A percentile compares a stretch with the other conserved stretches of the same genome.
Conservation (phyloP, 2,797 vertebrate species). For the Coluber constrictor region DNA sequence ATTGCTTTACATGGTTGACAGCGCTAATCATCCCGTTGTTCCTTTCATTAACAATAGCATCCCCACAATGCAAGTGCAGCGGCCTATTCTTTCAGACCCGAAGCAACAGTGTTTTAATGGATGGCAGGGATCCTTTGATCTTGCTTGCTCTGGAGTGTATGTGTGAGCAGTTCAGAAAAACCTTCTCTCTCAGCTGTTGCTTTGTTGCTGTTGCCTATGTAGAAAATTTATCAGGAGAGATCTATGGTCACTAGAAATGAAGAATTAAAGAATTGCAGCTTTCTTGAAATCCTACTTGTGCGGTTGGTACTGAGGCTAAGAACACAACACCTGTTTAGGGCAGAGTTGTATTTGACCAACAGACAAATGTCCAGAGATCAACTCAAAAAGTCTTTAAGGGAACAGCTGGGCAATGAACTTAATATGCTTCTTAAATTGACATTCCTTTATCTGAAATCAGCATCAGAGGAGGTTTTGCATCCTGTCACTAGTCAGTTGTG, state of each 20-base stretch:
- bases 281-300: constrained; percentile 33
- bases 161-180: constrained; percentile 63
- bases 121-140: constrained; percentile 81
- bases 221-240: constrained; percentile 56
- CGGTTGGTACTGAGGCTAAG: background rate
- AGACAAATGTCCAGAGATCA: background rate
- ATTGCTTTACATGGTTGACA: constrained; percentile 82
- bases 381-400: background rate
- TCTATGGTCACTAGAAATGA: constrained; percentile 61
- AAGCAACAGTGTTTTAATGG: constrained; percentile 82
- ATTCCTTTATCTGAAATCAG: background rate
- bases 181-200: constrained; percentile 65
- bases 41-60: constrained; percentile 85
- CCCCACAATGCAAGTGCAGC: constrained; percentile 78
- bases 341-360: background rate
- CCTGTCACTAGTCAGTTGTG: background rate
- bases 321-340: background rate
- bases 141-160: constrained; percentile 62
- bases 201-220: constrained; percentile 60
- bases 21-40: constrained; percentile 84
- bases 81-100: constrained; percentile 80
- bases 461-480: background rate
- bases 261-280: constrained; percentile 50
- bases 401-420: background rate
- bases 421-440: background rate